Base-by-base conservation (phyloP, 2,797 vertebrate genomes). In the Sebastes paucispinis region DNA sequence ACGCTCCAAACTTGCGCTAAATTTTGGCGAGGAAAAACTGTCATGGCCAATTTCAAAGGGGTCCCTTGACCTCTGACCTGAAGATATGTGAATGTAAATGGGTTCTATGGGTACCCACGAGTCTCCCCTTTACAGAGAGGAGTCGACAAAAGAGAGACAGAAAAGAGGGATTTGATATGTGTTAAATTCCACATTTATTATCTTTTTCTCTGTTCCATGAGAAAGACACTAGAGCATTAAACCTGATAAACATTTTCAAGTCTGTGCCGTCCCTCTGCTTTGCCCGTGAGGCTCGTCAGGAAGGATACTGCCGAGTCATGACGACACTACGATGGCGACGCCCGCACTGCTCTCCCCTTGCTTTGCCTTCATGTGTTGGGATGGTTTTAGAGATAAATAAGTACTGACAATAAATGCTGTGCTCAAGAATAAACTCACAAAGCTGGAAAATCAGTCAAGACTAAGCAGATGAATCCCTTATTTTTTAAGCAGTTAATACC, bases 381-480 rank as follows among this genome's bases (percentile, higher is more conserved):
- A 54, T 70, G 34, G n/a, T 67, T 76, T 76, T 32, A 57, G 8
- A 57, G 58, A 64, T 58, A 71, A 71, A 75, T 57, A n/a, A 25
- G n/a, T 6, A 6, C 8, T 69, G 8, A 13, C 8, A 5, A 8
- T 22, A 57, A 62, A 52, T 27, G 12, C 20, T 10, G 8, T 1
- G 5, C 14, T 32, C 2, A 18, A 55, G 18, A 43, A 39, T 52
- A 39, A 27, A 74, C 54, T 36, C 25, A 31, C 2, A 54, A 29
- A 60, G n/a, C 10, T 22, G 4, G 8, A 29, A 60, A n/a, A 29
- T 60, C 5, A 20, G 3, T 69, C 24, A 20, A 14, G 3, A 10
- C 8, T 16, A 36, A 24, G 20, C 34, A 54, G 11, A 8, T 0
- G 5, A 1, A 0, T 43, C 13, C 39, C 2, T 43, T 43, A 39